Evolutionary conservation across 35 echinoderm and acorn worm genomes (phyloP).

Genomic region (Apostichopus californicus): DNA sequence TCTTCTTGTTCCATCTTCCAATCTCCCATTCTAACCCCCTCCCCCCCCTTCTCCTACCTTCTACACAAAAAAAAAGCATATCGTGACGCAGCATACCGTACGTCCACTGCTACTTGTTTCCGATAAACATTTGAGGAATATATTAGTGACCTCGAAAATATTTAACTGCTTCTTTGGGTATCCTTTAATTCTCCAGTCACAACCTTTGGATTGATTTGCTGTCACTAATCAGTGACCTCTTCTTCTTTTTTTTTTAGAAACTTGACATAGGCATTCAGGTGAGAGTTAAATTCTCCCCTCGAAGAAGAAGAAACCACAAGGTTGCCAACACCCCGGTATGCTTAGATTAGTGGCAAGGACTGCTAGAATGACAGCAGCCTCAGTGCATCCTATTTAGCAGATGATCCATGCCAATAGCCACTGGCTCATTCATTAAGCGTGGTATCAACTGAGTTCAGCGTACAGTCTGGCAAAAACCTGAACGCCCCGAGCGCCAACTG

Average conservation of each 20-base stretch:
- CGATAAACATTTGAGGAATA: too few species aligned
- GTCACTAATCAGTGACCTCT: conserved; percentile 8
- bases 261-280: background rate
- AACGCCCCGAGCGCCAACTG: conserved; percentile 8
- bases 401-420: conserved; percentile 1
- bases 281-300: background rate
- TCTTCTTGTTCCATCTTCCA: too few species aligned
- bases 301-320: conserved; percentile 8
- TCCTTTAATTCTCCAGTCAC: too few species aligned
- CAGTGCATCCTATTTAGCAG: background rate
- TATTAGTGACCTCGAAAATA: too few species aligned
- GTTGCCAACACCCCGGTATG: background rate
- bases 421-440: conserved; percentile 2
- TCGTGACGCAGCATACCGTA: too few species aligned
- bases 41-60: too few species aligned
- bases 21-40: too few species aligned
- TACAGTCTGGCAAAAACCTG: conserved; percentile 7
- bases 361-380: background rate
- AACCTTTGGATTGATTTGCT: background rate
- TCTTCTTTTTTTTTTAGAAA: background rate
- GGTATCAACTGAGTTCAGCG: conserved; percentile 35
- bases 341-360: background rate
- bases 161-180: too few species aligned
- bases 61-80: too few species aligned
- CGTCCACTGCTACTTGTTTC: too few species aligned